phyloP scores from a whole-genome alignment of 2,888 invertebrate species.

The Pocota personata region DNA sequence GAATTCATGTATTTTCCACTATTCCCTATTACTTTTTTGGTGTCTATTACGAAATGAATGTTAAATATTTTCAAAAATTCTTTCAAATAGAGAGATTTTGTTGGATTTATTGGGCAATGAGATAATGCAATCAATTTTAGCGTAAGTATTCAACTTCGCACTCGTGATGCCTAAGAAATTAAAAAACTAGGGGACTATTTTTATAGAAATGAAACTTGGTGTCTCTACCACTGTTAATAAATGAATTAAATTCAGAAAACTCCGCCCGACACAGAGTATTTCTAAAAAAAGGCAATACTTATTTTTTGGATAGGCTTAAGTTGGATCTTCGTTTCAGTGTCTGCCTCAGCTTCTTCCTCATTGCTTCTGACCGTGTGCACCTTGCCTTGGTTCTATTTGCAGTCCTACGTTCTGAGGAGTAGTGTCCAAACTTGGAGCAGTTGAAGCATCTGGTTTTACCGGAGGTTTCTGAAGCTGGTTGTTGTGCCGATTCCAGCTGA shows the following conservation, averaged over 20 bases:
- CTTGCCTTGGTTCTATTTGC: background rate
- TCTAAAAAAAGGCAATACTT: background rate
- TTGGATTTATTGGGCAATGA: background rate
- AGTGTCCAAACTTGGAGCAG: conserved; percentile 1
- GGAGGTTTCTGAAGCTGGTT: too few species aligned
- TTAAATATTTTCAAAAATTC: background rate
- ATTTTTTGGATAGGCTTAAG: background rate
- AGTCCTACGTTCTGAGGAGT: background rate
- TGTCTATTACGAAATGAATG: background rate
- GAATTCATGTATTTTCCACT: too few species aligned
- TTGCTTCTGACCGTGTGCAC: background rate
- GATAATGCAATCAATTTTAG: background rate
- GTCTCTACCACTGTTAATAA: conserved; percentile 12
- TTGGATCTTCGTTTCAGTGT: background rate
- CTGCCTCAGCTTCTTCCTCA: too few species aligned
- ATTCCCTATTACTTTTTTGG: too few species aligned
- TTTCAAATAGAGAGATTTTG: background rate
- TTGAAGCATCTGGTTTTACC: too few species aligned
- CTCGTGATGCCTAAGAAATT: background rate
- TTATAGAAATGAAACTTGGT: background rate
- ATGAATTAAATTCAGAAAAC: background rate
- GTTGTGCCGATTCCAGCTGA: too few species aligned
- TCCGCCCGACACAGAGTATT: background rate
- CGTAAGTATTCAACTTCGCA: background rate
- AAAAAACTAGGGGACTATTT: background rate